Conservation (phyloP, 2,797 vertebrate species). For the Tapirus indicus region DNA sequence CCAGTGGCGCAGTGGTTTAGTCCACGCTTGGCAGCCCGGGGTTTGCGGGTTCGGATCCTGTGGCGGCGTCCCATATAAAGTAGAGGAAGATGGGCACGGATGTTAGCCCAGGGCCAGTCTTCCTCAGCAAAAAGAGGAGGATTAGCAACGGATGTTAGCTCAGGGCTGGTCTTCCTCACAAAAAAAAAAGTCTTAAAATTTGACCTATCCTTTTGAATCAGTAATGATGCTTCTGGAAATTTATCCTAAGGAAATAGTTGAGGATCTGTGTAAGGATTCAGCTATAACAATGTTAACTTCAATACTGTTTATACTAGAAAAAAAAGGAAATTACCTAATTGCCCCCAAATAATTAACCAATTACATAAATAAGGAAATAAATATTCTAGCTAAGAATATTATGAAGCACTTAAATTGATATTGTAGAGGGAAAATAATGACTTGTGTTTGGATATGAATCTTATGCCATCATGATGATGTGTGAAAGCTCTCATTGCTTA, state of each 20-base stretch:
- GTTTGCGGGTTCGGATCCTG: too few species aligned
- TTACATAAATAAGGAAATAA: not conserved
- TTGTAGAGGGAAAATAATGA: not conserved
- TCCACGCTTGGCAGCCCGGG: too few species aligned
- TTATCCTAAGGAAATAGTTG: slow-evolving; percentile 20
- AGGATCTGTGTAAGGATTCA: not conserved
- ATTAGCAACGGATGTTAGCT: too few species aligned
- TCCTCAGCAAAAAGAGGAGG: too few species aligned
- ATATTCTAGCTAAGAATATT: not conserved
- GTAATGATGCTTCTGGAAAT: not conserved
- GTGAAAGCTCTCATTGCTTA: not conserved
- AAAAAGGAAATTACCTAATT: not conserved
- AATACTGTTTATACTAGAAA: not conserved
- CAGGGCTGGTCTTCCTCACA: too few species aligned
- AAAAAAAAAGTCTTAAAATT: not conserved
- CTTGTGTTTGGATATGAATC: not conserved
- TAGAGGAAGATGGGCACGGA: too few species aligned
- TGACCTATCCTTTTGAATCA: not conserved
- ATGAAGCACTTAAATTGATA: slow-evolving; percentile 13
- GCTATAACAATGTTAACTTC: not conserved
- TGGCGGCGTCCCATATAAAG: too few species aligned
- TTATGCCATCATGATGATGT: not conserved
- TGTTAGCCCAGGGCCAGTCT: too few species aligned
- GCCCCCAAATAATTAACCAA: not conserved
- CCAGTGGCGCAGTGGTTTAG: too few species aligned